Base-by-base conservation (phyloP, 35 echinoderm and acorn worm species). In the Lytechinus variegatus region DNA sequence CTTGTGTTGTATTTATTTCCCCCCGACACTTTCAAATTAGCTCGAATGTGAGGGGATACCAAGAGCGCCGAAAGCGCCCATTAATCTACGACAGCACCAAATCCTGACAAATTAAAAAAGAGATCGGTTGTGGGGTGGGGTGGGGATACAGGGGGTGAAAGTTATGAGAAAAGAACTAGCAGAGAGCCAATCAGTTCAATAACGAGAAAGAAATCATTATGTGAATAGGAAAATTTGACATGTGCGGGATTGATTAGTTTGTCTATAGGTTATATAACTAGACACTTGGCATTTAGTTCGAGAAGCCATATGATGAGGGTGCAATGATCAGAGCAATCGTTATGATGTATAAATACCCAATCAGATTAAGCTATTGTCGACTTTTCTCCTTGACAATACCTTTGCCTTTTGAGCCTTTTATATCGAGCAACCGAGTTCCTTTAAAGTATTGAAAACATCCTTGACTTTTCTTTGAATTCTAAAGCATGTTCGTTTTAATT, bases 1-100 rank as follows among this genome's bases (percentile, higher is more conserved):
- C 88, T 90, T 54, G 88, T 54, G 88, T 90, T 90, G 88, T 54
- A 90, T 54, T 44, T 44, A 54, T 54, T 90, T 44, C 52, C 88
- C 88, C 88, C 29, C 88, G 88, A 90, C 88, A 90, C 88, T 44
- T 52, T 52, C 88, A 90, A 90, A 90, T 90, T 90, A 90, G 88
- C 88, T 54, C 88, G 88, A 90, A 90, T 90, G 88, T 90, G 88
- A 12, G 28, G 88, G 88, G 29, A 90, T 54, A 44, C 88, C 29
- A 21, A 52, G 16, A 6, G 88, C 24, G 88, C 88, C 88, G 52
- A 90, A 29, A 90, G 88, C 88, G 52, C 88, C 88, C 88, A 90
- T 90, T 90, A 90, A 90, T 90, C 88, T 90, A 90, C 88, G 88
- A 90, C 88, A 90, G 88, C 52, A 90, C 29, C 88, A 90, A 52